Evolutionary conservation across 1,140 invertebrate species (phyloP).

Genomic region (Drosophila elegans): DNA sequence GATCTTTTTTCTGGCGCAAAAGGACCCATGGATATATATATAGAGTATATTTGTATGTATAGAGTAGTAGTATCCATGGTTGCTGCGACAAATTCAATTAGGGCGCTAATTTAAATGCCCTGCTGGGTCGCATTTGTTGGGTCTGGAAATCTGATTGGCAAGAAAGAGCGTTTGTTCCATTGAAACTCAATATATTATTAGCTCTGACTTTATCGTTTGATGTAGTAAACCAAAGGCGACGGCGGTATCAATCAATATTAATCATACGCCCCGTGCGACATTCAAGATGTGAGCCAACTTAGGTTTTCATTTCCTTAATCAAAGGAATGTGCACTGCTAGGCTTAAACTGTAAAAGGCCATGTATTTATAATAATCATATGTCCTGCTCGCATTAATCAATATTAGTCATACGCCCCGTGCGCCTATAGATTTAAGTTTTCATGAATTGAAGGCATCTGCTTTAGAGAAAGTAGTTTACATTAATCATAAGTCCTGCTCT

Average conservation of each 20-base stretch:
- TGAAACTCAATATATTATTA: slow-evolving; percentile 35
- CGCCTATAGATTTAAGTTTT: too few relatives aligned
- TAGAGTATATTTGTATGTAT: not conserved
- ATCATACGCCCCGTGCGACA: slow-evolving; percentile 13
- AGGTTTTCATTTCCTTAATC: not conserved
- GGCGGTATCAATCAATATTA: slow-evolving; percentile 22
- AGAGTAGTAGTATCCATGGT: slow-evolving; percentile 31
- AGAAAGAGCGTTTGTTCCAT: slow-evolving; percentile 1
- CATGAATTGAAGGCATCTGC: too few relatives aligned
- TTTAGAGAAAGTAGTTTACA: not conserved
- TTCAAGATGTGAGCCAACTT: not conserved
- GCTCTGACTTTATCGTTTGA: slow-evolving; percentile 11
- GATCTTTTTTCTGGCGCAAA: not conserved
- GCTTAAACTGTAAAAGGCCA: not conserved
- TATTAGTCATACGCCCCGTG: too few relatives aligned
- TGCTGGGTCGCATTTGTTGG: slow-evolving; percentile 29
- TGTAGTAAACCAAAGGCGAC: not conserved
- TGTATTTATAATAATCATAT: slow-evolving; percentile 1
- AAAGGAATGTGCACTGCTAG: not conserved
- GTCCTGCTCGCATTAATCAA: not conserved
- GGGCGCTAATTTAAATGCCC: slow-evolving; percentile 45
- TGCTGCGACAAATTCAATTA: slow-evolving; percentile 50
- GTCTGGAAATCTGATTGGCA: slow-evolving; percentile 12
- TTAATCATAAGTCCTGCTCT: slow-evolving; percentile 5
- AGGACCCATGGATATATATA: not conserved